Evolutionary conservation across 2,888 invertebrate species (phyloP).

Genomic region (Acleris sparsana): DNA sequence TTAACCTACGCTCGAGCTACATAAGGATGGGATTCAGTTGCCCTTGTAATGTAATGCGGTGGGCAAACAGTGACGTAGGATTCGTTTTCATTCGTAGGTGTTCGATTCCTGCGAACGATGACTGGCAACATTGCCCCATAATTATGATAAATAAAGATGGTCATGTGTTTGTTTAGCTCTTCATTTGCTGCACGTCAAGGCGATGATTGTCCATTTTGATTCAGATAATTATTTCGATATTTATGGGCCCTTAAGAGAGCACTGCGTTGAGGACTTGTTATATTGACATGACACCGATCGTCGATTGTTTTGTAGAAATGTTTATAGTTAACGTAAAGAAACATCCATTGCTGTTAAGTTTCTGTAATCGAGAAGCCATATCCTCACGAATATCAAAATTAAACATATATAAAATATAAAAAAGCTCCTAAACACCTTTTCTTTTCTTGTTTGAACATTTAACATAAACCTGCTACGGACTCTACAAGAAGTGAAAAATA

Average conservation of each 20-base stretch:
- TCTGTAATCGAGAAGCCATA: no score
- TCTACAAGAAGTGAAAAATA: no score
- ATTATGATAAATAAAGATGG: conserved; percentile 79
- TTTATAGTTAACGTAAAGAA: neutral
- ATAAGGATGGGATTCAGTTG: conserved; percentile 46
- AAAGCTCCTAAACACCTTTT: no score
- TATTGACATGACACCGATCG: conserved; percentile 39
- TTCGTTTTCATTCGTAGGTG: conserved; percentile 66
- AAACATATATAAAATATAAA: no score
- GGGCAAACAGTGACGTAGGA: conserved; percentile 35
- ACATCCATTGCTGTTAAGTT: no score
- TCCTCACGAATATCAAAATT: no score
- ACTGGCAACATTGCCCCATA: conserved; percentile 67
- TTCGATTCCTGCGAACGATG: conserved; percentile 77
- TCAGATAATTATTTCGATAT: conserved; percentile 35
- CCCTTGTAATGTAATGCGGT: neutral
- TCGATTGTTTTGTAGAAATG: conserved; percentile 37
- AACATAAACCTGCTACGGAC: no score
- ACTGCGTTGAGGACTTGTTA: conserved; percentile 16
- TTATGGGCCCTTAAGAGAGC: conserved; percentile 30
- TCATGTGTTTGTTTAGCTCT: conserved; percentile 79
- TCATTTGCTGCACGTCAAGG: conserved; percentile 68
- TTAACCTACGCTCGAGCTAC: conserved; percentile 17
- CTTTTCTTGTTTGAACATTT: no score
- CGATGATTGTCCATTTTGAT: conserved; percentile 51